These are phyloP conservation scores for Crossoptilon crossoptilon DNA, from an alignment of 2,797 vertebrate species.

Conservation along the genomic window DNA sequence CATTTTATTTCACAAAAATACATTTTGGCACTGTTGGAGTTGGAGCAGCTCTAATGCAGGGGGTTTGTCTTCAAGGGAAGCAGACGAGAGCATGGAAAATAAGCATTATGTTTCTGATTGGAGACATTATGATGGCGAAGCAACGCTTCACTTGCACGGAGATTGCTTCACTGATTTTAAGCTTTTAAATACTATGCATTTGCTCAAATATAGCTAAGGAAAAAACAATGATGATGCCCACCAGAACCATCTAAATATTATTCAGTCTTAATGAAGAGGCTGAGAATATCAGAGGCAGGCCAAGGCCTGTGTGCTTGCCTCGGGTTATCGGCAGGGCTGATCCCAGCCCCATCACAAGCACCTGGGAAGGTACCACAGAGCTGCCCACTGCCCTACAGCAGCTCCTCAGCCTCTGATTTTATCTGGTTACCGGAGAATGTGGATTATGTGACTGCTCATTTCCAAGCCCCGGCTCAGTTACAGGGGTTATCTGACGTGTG, in stretches of 20 bases:
- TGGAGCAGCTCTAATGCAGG: not conserved
- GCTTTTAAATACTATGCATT: not conserved
- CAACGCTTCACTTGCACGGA: not conserved
- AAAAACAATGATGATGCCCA: not conserved
- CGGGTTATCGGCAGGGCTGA: not conserved
- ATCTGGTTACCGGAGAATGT: not conserved
- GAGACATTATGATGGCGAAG: not conserved
- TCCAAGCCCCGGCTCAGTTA: not conserved
- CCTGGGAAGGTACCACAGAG: not conserved
- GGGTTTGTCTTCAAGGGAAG: not conserved
- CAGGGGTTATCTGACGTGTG: not conserved
- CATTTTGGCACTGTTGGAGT: constrained; percentile 35
- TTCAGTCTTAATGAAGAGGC: not conserved
- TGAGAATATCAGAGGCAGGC: not conserved
- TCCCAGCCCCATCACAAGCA: not conserved
- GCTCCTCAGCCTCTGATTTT: constrained; percentile 18
- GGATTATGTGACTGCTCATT: not conserved
- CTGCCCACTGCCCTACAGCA: not conserved
- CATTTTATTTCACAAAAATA: constrained; percentile 67
- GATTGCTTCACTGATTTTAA: not conserved
- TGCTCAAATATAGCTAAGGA: not conserved
- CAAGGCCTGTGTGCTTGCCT: fast-evolving
- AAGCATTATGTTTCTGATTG: not conserved
- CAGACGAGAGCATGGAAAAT: not conserved
- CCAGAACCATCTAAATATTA: not conserved